Base-by-base conservation (phyloP, 2,888 invertebrate genomes). In the Xylota sylvarum region DNA sequence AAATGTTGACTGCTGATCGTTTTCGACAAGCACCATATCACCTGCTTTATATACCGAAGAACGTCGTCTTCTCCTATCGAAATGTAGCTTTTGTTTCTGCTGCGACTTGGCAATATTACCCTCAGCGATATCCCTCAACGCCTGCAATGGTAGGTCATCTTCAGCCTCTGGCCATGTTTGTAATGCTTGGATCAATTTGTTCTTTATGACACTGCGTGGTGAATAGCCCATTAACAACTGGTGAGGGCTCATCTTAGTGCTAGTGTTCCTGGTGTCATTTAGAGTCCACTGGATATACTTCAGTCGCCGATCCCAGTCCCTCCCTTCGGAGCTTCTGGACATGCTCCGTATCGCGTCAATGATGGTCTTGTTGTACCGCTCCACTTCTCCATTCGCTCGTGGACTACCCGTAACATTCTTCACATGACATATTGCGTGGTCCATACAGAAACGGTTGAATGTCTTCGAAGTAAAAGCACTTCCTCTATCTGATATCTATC, bases 191-290 rank as follows among this genome's bases (percentile, higher is more conserved):
- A n/a, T n/a, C n/a, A n/a, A n/a, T n/a, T n/a, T n/a, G n/a, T n/a
- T n/a, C n/a, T n/a, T n/a, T n/a, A n/a, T n/a, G n/a, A n/a, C n/a
- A n/a, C n/a, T n/a, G n/a, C n/a, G n/a, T n/a, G n/a, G n/a, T n/a
- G n/a, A n/a, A n/a, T n/a, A n/a, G n/a, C n/a, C n/a, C 46, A 32
- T 32, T 5, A 56, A 17, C 32, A 56, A 7, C 2, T 37, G 60
- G 27, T 60, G 60, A 9, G 72, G 58, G 12, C 37, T 37, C 10
- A 56, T 12, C 48, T 19, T 19, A 23, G 73, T 74, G 14, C n/a
- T n/a, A n/a, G n/a, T n/a, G n/a, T n/a, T n/a, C n/a, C n/a, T 56
- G 6, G 62, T 74, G 30, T 52, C 52, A 52, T 74, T 74, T 19
- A 74, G 32, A n/a, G 48, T 50, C 74, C 74, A 74, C 50, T 48